Base-by-base conservation (phyloP, 2,888 invertebrate genomes). In the Mystacides longicornis region DNA sequence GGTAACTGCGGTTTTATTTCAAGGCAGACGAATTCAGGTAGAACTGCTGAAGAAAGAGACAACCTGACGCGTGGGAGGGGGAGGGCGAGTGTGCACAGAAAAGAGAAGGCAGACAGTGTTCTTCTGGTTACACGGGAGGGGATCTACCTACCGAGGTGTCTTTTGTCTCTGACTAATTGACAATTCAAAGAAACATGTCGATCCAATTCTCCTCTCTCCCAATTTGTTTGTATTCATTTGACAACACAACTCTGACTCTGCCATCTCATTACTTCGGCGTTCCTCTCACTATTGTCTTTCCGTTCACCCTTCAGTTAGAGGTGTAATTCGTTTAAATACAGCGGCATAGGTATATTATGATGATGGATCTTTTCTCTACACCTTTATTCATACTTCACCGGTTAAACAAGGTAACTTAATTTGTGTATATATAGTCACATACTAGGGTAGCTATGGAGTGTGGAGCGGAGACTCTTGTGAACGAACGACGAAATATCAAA, bases 161-260 rank as follows among this genome's bases (percentile, higher is more conserved):
- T 70, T 71, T 71, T 70, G 71, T 68, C 68, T 64, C 65, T 65
- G 62, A 62, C 59, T 61, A 63, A 64, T 64, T 60, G 62, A 61
- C 60, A 61, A 61, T 60, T 62, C 58, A 59, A 61, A 60, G 61
- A 60, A 61, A 62, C 61, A 58, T 57, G 60, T 60, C 61, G 61
- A 61, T 58, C 59, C 59, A 61, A 61, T 61, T 61, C 57, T 53
- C 37, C 37, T n/a, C 50, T 27, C 46, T 59, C 57, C 59, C 55
- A 61, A 61, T 61, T 61, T 61, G 61, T 59, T 61, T 61, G 57
- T 61, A 61, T 59, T 58, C 61, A 61, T 61, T 61, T 61, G 53
- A 42, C 51, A 37, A 37, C 37, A 37, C n/a, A 37, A 37, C 37
- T n/a, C n/a, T 46, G 54, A 43, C 49, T 54, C 56, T 58, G 54